Evolutionary conservation across 2,113 vertebrate species (phyloP), one percentile per base, ranked within the genome.

Genomic region (Hyperoodon ampullatus): DNA sequence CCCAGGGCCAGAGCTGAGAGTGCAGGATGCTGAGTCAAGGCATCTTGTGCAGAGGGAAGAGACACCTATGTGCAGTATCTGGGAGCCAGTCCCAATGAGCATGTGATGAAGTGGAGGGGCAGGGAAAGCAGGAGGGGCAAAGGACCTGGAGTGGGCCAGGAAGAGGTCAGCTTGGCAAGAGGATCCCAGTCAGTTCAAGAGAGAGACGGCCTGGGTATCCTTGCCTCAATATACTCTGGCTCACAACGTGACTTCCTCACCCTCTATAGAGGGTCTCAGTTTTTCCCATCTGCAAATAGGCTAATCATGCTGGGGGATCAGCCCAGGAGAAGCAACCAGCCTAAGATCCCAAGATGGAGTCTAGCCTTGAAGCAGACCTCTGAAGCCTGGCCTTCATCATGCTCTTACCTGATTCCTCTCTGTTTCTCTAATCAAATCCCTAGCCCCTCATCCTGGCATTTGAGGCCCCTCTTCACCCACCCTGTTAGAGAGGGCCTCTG

Each of bases 1-100:
- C 50, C 68, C 58, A 68, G 42, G 53, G 42, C 26, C 93, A 82
- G 92, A 93, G 71, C 47, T 91, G 24, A 94, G 15, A 85, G 16
- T 77, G 50, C 55, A 77, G 61, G 55, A 81, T 39, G 75, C 71
- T 61, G 83, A 96, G 53, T 93, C 39, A 86, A 97, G n/a, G 42
- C 26, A 68, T 81, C 82, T 93, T 90, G n/a, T 65, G 53, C 21
- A 71, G 44, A 93, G 77, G 65, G 35, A 84, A 95, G 30, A 85
- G 16, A 74, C 47, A 91, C 53, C 63, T 91, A 13, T 15, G 23
- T 78, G 87, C 66, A 61, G 16, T 93, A 88, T 92, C 28, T 88
- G 65, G 65, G 88, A 94, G 30, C 30, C 71, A 94, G 66, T 90
- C 30, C 88, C 50, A 87, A 23, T 86, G 35, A 95, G 42, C 33